These are phyloP conservation scores for Nephrotoma guestfalica DNA, from an alignment of 2,888 invertebrate genomes.

Conservation along the genomic window DNA sequence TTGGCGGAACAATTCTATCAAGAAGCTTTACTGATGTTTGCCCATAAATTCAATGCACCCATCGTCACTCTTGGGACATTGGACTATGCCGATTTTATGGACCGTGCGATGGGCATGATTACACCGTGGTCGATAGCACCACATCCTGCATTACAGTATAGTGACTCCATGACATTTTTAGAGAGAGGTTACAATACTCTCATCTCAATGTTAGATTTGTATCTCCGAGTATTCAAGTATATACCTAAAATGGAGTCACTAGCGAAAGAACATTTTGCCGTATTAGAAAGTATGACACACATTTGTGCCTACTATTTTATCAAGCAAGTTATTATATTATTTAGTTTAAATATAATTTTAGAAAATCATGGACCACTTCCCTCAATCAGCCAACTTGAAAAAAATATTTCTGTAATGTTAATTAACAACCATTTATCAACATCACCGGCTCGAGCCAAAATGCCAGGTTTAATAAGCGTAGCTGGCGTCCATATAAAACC, in stretches of 20 bases:
- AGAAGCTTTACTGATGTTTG: conserved; percentile 33
- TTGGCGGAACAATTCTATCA: conserved; percentile 33
- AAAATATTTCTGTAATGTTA: conserved; percentile 33
- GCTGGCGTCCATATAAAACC: conserved; percentile 39
- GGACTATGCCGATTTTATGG: conserved; percentile 33
- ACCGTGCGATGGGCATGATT: conserved; percentile 34
- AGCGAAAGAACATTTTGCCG: conserved; percentile 18
- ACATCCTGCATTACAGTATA: conserved; percentile 26
- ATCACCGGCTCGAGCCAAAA: conserved; percentile 31
- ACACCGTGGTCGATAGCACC: conserved; percentile 36
- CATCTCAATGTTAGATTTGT: conserved; percentile 23
- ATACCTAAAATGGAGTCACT: conserved; percentile 20
- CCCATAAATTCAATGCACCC: conserved; percentile 30
- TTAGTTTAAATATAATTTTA: too few relatives aligned
- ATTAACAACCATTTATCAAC: conserved; percentile 36
- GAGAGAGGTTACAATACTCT: conserved; percentile 37
- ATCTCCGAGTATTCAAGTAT: conserved; percentile 24
- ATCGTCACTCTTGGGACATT: conserved; percentile 29
- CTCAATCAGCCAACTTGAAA: conserved; percentile 30
- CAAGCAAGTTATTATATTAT: too few relatives aligned
- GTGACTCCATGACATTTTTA: conserved; percentile 37
- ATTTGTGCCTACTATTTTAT: too few relatives aligned
- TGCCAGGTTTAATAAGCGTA: conserved; percentile 35
- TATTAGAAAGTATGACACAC: background rate
- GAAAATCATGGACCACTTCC: conserved; percentile 23